Evolutionary conservation across 1,140 invertebrate species (phyloP).

Genomic region (Nephotettix cincticeps): DNA sequence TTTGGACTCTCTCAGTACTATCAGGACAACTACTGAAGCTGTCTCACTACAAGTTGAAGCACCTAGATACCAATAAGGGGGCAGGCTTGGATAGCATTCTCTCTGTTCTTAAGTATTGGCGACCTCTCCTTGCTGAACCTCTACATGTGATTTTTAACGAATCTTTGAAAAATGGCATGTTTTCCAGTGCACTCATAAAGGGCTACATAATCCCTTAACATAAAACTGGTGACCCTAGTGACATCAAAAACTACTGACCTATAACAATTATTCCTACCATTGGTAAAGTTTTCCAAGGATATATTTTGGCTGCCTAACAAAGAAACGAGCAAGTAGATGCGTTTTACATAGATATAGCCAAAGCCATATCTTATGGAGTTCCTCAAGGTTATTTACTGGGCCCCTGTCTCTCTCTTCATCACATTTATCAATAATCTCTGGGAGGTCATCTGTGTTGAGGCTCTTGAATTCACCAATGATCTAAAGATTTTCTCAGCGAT

Average conservation of each 20-base stretch:
- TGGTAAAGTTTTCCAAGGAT: background rate
- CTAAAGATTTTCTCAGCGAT: background rate
- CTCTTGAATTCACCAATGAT: background rate
- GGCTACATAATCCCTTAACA: background rate
- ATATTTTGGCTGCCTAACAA: too few relatives aligned
- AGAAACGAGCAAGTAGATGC: background rate
- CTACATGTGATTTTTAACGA: background rate
- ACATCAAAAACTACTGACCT: background rate
- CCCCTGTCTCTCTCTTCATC: too few relatives aligned
- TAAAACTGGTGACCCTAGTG: background rate
- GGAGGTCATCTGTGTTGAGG: background rate
- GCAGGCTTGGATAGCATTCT: background rate
- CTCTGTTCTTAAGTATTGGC: background rate
- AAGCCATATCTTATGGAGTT: too few relatives aligned
- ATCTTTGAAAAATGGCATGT: background rate
- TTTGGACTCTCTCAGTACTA: background rate
- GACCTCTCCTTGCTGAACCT: background rate
- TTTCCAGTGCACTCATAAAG: background rate
- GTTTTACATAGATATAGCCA: too few relatives aligned
- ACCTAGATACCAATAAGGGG: background rate
- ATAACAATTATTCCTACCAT: background rate
- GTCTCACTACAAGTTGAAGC: background rate
- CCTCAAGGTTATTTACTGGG: background rate
- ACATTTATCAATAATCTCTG: background rate
- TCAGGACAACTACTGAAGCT: background rate